Conservation (phyloP, 2,888 invertebrate species). For the Scaptomyza caliginosa region DNA sequence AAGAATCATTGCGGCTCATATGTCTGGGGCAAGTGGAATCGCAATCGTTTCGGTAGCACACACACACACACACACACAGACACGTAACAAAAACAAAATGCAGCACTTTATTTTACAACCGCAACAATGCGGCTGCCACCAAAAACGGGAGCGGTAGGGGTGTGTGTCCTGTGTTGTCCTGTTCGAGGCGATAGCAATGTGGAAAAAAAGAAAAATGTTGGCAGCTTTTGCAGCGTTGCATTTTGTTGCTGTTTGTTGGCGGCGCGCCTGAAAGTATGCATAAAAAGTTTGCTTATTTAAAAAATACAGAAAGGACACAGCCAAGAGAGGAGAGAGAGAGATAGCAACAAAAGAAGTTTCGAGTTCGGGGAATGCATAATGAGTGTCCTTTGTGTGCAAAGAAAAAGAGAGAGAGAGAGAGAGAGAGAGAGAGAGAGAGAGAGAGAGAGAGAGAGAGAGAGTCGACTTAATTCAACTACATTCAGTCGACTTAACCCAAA, state of each 20-base stretch:
- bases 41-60: constrained; percentile 37
- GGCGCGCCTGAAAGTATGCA: constrained; percentile 58
- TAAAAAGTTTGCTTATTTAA: constrained; percentile 45
- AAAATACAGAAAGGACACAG: constrained; percentile 29
- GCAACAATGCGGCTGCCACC: constrained; percentile 52
- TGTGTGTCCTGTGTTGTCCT: neutral
- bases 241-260: constrained; percentile 33
- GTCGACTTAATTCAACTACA: constrained; percentile 35
- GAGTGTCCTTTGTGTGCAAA: constrained; percentile 67
- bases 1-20: constrained; percentile 54
- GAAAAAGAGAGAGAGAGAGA: no score
- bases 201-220: constrained; percentile 43
- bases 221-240: constrained; percentile 18
- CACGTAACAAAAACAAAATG: constrained; percentile 63
- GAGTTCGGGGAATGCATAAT: constrained; percentile 56
- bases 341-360: neutral
- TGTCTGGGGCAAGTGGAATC: constrained; percentile 26
- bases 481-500: constrained; percentile 20
- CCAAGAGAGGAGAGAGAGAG: neutral
- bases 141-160: neutral
- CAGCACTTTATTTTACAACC: constrained; percentile 66
- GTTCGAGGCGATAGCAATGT: constrained; percentile 18
- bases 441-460: no score
- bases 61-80: no score
- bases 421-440: no score